phyloP scores from a whole-genome alignment of 2,113 vertebrate genomes.

The Nycticorax nycticorax region DNA sequence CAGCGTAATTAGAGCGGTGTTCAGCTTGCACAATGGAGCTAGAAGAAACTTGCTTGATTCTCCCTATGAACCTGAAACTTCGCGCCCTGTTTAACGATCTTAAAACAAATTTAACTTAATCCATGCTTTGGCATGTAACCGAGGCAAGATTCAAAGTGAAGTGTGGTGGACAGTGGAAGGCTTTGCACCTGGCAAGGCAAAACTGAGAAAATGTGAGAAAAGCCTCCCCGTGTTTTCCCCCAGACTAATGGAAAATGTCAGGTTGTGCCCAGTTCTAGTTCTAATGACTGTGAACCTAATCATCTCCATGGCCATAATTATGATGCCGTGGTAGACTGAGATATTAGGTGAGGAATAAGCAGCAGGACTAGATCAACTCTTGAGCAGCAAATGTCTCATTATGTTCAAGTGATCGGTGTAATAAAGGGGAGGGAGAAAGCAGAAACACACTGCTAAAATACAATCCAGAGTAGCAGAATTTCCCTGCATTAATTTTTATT shows the following conservation, averaged over 20 bases:
- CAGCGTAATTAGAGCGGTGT: background rate
- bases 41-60: background rate
- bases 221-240: fast-evolving
- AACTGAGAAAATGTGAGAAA: background rate
- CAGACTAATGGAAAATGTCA: background rate
- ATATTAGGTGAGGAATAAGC: background rate
- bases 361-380: background rate
- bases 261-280: background rate
- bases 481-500: background rate
- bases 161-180: background rate
- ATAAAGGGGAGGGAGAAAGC: background rate
- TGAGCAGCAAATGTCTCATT: background rate
- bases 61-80: background rate
- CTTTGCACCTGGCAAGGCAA: background rate
- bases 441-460: background rate
- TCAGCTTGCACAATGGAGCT: background rate
- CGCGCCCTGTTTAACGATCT: background rate
- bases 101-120: slow-evolving; percentile 9
- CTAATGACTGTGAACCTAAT: background rate
- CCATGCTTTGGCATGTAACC: background rate
- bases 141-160: background rate
- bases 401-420: background rate
- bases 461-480: background rate
- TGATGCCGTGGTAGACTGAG: background rate
- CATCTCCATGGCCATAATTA: background rate